A percentile compares a stretch with the other conserved stretches of the same genome.
Conservation (phyloP, 2,113 vertebrate species). For the Brevimyrus niger region DNA sequence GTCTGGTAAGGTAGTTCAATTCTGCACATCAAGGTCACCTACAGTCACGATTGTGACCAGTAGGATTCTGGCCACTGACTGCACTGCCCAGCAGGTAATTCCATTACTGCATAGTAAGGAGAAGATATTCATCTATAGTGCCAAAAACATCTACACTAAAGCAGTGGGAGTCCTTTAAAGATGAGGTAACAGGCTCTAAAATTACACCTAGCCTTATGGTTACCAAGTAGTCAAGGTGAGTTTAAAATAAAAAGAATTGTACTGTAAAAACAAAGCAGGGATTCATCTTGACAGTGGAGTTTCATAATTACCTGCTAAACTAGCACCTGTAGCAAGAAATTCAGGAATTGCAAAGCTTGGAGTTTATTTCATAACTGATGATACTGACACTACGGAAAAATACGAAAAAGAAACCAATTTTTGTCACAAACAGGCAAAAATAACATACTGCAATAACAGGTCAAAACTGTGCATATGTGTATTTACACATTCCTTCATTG, state of each 20-base stretch:
- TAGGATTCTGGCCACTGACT: conserved; percentile 20
- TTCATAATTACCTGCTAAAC: neutral
- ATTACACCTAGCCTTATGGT: conserved; percentile 1
- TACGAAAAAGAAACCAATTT: neutral
- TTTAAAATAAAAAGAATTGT: neutral
- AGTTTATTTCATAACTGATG: neutral
- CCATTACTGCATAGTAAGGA: conserved; percentile 21
- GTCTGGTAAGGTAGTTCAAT: neutral
- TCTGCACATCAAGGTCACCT: conserved; percentile 32
- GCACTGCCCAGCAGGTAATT: conserved; percentile 22
- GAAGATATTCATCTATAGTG: conserved; percentile 18
- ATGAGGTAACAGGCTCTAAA: conserved; percentile 11
- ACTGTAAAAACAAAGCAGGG: neutral
- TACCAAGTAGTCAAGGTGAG: conserved; percentile 22
- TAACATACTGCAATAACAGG: neutral
- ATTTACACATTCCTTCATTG: neutral
- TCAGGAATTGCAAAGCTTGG: neutral
- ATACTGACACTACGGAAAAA: neutral
- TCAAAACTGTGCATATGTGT: neutral
- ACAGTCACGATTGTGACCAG: conserved; percentile 23
- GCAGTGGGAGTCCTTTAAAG: conserved; percentile 14
- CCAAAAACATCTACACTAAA: conserved; percentile 19
- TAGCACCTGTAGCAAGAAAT: neutral
- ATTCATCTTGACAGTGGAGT: neutral
- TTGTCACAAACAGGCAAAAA: neutral